Evolutionary conservation across 2,888 invertebrate species (phyloP).

Genomic region (Cheilosia vernalis): DNA sequence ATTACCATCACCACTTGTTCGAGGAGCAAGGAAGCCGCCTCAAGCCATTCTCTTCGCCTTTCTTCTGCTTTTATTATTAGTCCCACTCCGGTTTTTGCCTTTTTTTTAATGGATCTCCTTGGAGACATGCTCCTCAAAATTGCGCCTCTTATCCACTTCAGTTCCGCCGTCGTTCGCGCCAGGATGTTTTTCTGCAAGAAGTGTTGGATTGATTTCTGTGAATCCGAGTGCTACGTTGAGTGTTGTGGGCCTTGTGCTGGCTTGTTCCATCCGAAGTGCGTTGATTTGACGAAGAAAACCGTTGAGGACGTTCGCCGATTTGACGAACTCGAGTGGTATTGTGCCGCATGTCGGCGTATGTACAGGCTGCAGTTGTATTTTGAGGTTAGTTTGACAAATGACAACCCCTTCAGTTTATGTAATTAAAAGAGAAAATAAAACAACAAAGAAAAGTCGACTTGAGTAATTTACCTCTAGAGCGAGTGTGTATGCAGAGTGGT

Average conservation of each 20-base stretch:
- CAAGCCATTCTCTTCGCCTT: constrained; percentile 66
- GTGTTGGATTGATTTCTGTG: constrained; percentile 82
- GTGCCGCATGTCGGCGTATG: constrained; percentile 80
- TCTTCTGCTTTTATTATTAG: constrained; percentile 54
- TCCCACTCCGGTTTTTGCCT: constrained; percentile 53
- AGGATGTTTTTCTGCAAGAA: constrained; percentile 81
- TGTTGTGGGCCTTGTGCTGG: constrained; percentile 81
- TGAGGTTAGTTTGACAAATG: constrained; percentile 78
- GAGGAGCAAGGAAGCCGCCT: constrained; percentile 51
- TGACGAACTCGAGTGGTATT: constrained; percentile 81
- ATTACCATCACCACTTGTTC: constrained; percentile 57
- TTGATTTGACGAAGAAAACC: constrained; percentile 77
- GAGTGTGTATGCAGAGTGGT: constrained; percentile 19
- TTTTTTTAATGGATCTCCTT: constrained; percentile 76
- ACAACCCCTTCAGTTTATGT: constrained; percentile 8
- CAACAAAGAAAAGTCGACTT: constrained; percentile 24
- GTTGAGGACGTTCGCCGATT: constrained; percentile 75
- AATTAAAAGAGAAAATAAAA: constrained; percentile 31
- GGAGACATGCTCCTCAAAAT: constrained; percentile 62
- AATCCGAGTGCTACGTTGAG: constrained; percentile 77
- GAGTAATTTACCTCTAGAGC: constrained; percentile 54
- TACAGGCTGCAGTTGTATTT: constrained; percentile 82
- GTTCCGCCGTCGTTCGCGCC: constrained; percentile 44
- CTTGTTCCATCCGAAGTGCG: constrained; percentile 80
- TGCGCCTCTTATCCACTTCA: constrained; percentile 47